These are phyloP conservation scores for Diceros bicornis DNA, from an alignment of 2,797 vertebrate genomes.

Conservation along the genomic window DNA sequence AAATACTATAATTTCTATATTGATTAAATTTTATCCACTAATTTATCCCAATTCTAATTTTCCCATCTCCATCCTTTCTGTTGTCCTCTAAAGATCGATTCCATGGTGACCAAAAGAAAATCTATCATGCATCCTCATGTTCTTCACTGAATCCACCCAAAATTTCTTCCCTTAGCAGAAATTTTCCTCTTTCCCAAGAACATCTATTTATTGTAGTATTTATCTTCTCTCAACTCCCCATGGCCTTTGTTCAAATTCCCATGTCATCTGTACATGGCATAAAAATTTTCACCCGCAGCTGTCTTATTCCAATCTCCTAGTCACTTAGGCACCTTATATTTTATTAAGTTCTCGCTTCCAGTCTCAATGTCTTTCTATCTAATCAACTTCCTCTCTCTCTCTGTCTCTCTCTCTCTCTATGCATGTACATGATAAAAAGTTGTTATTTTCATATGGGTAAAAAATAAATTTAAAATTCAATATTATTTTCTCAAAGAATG, in stretches of 20 bases:
- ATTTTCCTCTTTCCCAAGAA: neutral
- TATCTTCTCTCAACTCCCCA: neutral
- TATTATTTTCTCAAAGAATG: neutral
- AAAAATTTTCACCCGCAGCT: neutral
- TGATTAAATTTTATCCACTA: neutral
- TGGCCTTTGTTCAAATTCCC: neutral
- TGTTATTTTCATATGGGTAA: neutral
- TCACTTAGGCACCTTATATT: neutral
- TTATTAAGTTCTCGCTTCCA: neutral
- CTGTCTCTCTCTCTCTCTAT: neutral
- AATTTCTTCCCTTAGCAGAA: neutral
- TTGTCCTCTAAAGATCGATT: neutral
- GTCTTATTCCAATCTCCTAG: neutral
- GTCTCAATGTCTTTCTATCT: neutral
- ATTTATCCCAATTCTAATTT: neutral
- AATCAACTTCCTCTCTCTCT: rapidly evolving
- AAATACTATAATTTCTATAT: neutral
- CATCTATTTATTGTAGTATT: neutral
- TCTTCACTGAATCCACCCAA: neutral
- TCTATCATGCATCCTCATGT: neutral
- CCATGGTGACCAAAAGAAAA: neutral
- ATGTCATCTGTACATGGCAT: neutral
- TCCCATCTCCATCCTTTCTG: neutral
- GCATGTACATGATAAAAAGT: neutral
- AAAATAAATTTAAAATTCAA: neutral